Percentiles rank a stretch among this genome's conserved stretches.
phyloP scores from a whole-genome alignment of 2,113 vertebrate genomes.

The human (Homo sapiens) region DNA sequence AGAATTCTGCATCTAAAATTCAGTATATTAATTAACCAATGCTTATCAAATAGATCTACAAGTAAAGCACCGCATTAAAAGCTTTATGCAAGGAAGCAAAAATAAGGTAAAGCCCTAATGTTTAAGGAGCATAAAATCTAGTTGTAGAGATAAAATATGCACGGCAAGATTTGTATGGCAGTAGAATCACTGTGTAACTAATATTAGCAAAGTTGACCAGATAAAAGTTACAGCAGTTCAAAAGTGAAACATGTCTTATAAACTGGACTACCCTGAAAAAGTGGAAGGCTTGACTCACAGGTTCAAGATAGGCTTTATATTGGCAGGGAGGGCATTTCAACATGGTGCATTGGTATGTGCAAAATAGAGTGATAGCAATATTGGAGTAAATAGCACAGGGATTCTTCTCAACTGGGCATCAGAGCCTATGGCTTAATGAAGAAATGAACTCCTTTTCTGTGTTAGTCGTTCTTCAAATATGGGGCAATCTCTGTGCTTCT shows the following conservation, averaged over 20 bases:
- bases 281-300: accelerated
- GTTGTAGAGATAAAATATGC: neutral
- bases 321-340: neutral
- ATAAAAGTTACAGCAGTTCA: neutral
- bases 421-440: neutral
- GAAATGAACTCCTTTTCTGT: neutral
- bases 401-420: neutral
- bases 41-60: neutral
- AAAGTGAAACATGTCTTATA: neutral
- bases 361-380: accelerated
- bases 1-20: neutral
- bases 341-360: neutral
- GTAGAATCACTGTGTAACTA: neutral
- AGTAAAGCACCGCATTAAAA: neutral
- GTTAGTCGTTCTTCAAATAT: neutral
- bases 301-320: neutral
- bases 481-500: neutral
- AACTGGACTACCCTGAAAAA: neutral
- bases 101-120: neutral
- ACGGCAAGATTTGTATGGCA: neutral
- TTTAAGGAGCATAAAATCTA: neutral
- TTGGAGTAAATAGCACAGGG: neutral
- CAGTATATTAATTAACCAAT: neutral
- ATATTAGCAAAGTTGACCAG: neutral
- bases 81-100: neutral